Conservation (phyloP, 2,113 vertebrate genomes). For the Platysternon megacephalum region DNA sequence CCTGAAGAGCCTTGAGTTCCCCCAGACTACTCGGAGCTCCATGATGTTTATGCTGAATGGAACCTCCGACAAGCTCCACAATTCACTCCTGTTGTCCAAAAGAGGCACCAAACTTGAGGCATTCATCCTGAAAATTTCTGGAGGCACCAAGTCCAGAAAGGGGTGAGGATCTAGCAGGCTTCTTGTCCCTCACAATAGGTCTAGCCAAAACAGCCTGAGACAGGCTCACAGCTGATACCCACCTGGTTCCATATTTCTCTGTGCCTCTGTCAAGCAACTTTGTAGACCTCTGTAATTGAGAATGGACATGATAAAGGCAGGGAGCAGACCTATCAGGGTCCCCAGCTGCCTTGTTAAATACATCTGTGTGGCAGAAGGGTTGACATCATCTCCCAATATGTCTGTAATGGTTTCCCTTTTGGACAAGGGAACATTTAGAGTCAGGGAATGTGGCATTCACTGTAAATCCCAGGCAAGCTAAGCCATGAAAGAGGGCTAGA, state of each 20-base stretch:
- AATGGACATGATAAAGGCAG: background rate
- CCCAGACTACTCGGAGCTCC: background rate
- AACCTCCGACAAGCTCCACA: background rate
- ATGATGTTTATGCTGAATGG: background rate
- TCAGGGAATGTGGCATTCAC: background rate
- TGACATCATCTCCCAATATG: background rate
- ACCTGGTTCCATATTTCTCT: accelerated
- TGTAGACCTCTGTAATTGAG: accelerated
- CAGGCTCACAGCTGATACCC: background rate
- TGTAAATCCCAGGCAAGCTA: background rate
- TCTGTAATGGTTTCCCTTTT: background rate
- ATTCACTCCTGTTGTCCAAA: background rate
- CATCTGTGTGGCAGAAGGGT: background rate
- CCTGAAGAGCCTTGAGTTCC: background rate
- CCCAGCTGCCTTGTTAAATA: background rate
- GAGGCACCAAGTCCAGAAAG: accelerated
- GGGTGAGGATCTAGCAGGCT: background rate
- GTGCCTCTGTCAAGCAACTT: accelerated
- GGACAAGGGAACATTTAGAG: background rate
- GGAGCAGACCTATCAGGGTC: background rate
- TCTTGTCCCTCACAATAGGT: background rate
- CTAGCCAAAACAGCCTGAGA: background rate
- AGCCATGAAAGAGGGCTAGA: background rate
- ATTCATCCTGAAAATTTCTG: background rate
- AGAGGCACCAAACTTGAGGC: background rate